Percentiles rank a stretch among this genome's conserved stretches.
phyloP scores from a whole-genome alignment of 2,113 vertebrate species.

The Sphyrna mokarran region DNA sequence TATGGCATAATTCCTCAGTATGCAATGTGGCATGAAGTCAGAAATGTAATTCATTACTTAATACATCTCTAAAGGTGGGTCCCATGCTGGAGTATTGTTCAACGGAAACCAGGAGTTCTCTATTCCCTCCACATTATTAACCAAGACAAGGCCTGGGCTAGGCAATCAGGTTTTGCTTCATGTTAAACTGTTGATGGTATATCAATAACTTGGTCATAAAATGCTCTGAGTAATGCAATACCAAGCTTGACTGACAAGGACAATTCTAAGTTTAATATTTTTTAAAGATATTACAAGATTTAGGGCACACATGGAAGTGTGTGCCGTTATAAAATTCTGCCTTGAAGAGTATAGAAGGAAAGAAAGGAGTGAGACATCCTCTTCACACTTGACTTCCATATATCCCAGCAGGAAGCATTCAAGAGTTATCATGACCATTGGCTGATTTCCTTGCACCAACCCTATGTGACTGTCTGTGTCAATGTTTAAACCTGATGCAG shows the following conservation, averaged over 20 bases:
- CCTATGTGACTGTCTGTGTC: not conserved
- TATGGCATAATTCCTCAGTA: not conserved
- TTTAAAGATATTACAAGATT: not conserved
- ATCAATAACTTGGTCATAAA: not conserved
- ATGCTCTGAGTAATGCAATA: not conserved
- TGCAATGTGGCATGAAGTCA: not conserved
- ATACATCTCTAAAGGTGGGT: not conserved
- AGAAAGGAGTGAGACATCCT: not conserved
- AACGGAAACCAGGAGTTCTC: too few species aligned
- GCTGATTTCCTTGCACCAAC: not conserved
- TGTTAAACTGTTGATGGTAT: not conserved
- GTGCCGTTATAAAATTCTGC: not conserved
- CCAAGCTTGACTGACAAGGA: not conserved
- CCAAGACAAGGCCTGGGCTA: not conserved
- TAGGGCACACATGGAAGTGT: not conserved
- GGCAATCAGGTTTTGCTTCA: not conserved
- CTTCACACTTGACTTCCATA: not conserved
- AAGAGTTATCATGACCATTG: not conserved
- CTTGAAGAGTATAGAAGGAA: not conserved
- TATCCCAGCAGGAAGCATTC: not conserved
- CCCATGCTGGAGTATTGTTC: not conserved
- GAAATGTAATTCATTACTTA: not conserved
- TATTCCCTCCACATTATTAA: not conserved
- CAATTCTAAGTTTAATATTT: not conserved
- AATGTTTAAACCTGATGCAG: not conserved